Evolutionary conservation across 2,888 invertebrate genomes (phyloP).

Genomic region (Ectropis crepuscularia): DNA sequence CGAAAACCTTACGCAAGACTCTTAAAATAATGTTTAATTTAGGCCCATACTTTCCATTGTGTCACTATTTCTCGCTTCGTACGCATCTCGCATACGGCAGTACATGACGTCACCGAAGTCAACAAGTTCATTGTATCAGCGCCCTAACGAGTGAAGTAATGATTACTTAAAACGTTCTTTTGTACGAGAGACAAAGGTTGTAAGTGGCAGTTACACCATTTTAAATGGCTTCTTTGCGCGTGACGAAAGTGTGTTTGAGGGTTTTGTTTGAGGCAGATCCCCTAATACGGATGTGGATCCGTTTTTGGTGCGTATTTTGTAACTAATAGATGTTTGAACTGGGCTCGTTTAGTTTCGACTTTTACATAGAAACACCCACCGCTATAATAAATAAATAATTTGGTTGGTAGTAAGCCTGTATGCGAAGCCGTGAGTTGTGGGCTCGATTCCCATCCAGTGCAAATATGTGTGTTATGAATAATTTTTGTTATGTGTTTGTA

Average conservation of each 20-base stretch:
- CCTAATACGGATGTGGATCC: conserved; percentile 18
- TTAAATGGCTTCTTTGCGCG: conserved; percentile 21
- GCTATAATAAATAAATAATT: no score
- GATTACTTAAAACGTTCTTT: conserved; percentile 30
- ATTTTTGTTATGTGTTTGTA: no score
- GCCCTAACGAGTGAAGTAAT: conserved; percentile 23
- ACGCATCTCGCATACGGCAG: conserved; percentile 16
- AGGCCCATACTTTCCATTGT: conserved; percentile 7
- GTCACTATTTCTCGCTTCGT: conserved; percentile 14
- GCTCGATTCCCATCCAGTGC: no score
- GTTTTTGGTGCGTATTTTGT: conserved; percentile 16
- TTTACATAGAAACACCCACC: no score
- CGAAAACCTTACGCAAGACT: no score
- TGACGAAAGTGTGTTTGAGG: conserved; percentile 19
- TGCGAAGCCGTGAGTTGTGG: no score
- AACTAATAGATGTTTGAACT: background rate
- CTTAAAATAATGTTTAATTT: no score
- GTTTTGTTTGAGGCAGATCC: conserved; percentile 3
- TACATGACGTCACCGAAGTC: conserved; percentile 12
- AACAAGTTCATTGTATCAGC: conserved; percentile 12
- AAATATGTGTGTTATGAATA: no score
- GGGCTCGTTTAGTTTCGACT: background rate
- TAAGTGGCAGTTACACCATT: conserved; percentile 28
- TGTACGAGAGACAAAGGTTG: conserved; percentile 27
- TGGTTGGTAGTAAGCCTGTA: no score